Evolutionary conservation across 2,888 invertebrate genomes (phyloP).

Genomic region (Scotopteryx bipunctaria): DNA sequence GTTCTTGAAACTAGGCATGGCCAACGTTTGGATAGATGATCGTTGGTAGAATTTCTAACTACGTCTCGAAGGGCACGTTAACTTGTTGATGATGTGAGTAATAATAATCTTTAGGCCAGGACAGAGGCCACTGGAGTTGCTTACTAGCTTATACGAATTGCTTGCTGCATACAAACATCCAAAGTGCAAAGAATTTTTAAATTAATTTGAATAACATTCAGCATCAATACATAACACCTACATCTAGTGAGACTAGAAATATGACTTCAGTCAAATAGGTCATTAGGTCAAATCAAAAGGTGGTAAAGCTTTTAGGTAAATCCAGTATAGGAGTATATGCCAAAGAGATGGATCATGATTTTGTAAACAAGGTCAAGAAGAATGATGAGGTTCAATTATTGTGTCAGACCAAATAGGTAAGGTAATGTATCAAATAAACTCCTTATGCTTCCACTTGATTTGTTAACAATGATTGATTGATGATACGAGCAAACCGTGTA

Average conservation of each 20-base stretch:
- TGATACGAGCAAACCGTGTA: conserved; percentile 49
- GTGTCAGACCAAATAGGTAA: conserved; percentile 34
- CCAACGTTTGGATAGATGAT: conserved; percentile 21
- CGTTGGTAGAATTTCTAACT: no score
- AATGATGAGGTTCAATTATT: conserved; percentile 28
- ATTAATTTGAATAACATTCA: no score
- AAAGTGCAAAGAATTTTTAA: no score
- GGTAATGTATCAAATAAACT: conserved; percentile 22
- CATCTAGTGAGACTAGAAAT: no score
- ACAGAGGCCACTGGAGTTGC: no score
- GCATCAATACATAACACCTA: no score
- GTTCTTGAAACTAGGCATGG: conserved; percentile 44
- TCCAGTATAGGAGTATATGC: no score
- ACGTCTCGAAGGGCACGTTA: no score
- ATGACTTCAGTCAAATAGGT: neutral
- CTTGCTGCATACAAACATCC: no score
- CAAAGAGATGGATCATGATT: conserved; percentile 10
- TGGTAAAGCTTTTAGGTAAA: neutral
- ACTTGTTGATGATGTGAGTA: no score
- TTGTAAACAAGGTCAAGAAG: conserved; percentile 2
- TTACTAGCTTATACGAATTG: no score
- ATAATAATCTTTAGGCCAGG: no score
- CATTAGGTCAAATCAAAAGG: neutral
- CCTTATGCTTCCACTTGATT: conserved; percentile 29
- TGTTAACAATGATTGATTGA: conserved; percentile 47